A percentile compares a stretch with the other conserved stretches of the same genome.
These are phyloP conservation scores for Synanceia verrucosa DNA, from an alignment of 2,797 vertebrate genomes.

Conservation along the genomic window DNA sequence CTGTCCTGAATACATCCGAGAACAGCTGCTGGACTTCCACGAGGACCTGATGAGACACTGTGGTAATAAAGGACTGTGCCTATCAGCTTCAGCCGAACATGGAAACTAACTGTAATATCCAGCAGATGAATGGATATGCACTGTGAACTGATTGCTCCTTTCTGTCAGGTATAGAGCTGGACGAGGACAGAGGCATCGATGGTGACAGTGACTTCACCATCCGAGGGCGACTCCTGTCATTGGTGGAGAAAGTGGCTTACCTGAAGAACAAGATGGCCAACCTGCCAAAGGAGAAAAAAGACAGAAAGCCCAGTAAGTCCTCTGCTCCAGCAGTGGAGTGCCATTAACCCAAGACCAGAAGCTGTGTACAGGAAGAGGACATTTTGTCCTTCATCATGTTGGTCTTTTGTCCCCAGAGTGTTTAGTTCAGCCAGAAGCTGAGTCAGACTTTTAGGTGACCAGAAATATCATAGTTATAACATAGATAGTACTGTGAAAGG, in stretches of 20 bases:
- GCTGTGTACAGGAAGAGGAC: too few species aligned
- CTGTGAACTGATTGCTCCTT: background rate
- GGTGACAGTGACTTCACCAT: slow-evolving; percentile 90
- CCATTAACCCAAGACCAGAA: too few species aligned
- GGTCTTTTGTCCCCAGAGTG: too few species aligned
- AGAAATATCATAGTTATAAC: too few species aligned
- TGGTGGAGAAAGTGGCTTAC: slow-evolving; percentile 93
- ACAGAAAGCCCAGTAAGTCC: slow-evolving; percentile 88
- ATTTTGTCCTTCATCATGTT: too few species aligned
- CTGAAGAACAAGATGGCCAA: slow-evolving; percentile 91
- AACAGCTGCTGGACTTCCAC: slow-evolving; percentile 93
- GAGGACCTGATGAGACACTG: slow-evolving; percentile 96
- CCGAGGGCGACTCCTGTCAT: slow-evolving; percentile 88
- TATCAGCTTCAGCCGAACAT: slow-evolving; percentile 4
- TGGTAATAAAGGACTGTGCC: slow-evolving; percentile 84
- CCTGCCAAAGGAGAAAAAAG: slow-evolving; percentile 85
- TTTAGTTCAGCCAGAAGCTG: too few species aligned
- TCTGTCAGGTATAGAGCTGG: slow-evolving; percentile 88
- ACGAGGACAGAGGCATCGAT: slow-evolving; percentile 88
- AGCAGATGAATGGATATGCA: background rate
- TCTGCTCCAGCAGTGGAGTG: background rate
- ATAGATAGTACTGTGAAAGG: too few species aligned
- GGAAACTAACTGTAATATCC: background rate
- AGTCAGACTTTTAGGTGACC: too few species aligned
- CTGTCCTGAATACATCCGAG: slow-evolving; percentile 91